A percentile compares a stretch with the other conserved stretches of the same genome.
phyloP scores from a whole-genome alignment of 1,140 invertebrate species.

The Dendrolimus kikuchii region DNA sequence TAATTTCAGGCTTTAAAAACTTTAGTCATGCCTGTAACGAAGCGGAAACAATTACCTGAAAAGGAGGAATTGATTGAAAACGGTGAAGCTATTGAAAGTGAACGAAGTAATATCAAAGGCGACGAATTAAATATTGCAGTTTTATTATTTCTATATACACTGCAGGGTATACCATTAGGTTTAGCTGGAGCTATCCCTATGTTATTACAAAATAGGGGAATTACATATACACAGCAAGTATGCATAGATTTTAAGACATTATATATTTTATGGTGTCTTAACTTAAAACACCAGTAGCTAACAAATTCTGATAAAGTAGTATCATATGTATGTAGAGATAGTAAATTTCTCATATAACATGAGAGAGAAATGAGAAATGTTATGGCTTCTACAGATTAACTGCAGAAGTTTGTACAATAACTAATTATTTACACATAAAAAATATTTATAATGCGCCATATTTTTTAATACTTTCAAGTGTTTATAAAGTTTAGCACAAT shows the following conservation, averaged over 20 bases:
- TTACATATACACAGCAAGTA: conserved; percentile 87
- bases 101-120: conserved; percentile 76
- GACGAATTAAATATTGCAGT: conserved; percentile 87
- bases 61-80: conserved; percentile 59
- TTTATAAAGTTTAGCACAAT: no score
- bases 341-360: no score
- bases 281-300: no score
- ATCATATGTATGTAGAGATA: no score
- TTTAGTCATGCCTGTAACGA: conserved; percentile 50
- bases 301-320: no score
- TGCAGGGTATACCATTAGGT: conserved; percentile 97
- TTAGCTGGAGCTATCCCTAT: conserved; percentile 95
- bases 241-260: background rate
- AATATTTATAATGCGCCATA: no score
- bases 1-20: conserved; percentile 40
- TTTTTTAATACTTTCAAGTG: no score
- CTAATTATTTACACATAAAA: no score
- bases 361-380: no score
- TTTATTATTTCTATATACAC: conserved; percentile 91
- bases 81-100: conserved; percentile 38
- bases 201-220: conserved; percentile 91
- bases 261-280: no score
- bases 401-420: no score
- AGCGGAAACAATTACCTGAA: conserved; percentile 49
- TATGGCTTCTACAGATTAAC: no score